Conservation (phyloP, 2,888 invertebrate genomes). For the Fragum fragum region DNA sequence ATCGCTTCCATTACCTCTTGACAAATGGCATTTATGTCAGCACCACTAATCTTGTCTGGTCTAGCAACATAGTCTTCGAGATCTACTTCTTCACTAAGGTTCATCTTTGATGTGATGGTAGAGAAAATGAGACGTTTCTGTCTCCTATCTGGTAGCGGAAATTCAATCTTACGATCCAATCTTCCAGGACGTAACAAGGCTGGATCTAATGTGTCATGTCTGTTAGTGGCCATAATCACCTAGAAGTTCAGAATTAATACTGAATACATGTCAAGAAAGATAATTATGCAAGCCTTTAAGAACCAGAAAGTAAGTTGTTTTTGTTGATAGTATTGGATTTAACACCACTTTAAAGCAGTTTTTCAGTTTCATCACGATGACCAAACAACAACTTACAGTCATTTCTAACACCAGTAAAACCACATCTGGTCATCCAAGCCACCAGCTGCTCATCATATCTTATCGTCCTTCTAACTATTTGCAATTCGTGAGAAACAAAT, state of each 20-base stretch:
- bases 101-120: constrained; percentile 93
- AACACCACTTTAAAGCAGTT: too few relatives aligned
- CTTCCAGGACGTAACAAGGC: constrained; percentile 97
- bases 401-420: too few relatives aligned
- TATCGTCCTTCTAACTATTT: too few relatives aligned
- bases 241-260: constrained; percentile 77
- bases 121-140: constrained; percentile 98
- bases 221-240: constrained; percentile 98
- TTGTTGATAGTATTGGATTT: too few relatives aligned
- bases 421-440: too few relatives aligned
- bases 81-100: constrained; percentile 97
- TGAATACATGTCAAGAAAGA: too few relatives aligned
- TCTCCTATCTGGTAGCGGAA: constrained; percentile 96
- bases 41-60: constrained; percentile 99
- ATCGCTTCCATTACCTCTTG: constrained; percentile 95
- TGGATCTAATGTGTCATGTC: constrained; percentile 99
- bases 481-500: too few relatives aligned
- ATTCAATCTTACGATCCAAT: constrained; percentile 99
- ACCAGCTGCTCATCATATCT: too few relatives aligned
- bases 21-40: constrained; percentile 99
- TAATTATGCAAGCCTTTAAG: too few relatives aligned
- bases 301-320: too few relatives aligned
- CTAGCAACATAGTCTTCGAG: constrained; percentile 99
- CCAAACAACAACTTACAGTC: too few relatives aligned
- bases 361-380: too few relatives aligned